phyloP scores from a whole-genome alignment of 1,140 invertebrate species.

The Heliothis virescens region DNA sequence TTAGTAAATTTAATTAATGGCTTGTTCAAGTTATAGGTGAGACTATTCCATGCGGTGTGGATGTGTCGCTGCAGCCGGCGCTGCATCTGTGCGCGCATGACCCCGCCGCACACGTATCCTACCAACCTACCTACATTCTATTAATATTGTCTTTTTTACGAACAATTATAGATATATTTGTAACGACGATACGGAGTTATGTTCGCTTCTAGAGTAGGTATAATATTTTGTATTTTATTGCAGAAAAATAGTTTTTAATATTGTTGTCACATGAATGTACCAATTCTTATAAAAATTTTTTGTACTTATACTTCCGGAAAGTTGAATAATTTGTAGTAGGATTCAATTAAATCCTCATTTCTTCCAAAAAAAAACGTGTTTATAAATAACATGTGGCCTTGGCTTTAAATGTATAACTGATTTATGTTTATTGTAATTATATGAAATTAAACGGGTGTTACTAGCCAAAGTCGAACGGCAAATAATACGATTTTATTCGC shows the following conservation, averaged over 20 bases:
- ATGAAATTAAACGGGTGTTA: no score
- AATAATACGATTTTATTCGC: no score
- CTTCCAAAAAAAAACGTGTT: conserved; percentile 77
- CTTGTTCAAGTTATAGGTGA: conserved; percentile 67
- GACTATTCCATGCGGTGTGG: conserved; percentile 49
- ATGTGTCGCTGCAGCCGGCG: background rate
- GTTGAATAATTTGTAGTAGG: conserved; percentile 86
- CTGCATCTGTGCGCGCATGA: background rate
- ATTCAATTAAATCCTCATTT: conserved; percentile 84
- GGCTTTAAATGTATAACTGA: conserved; percentile 79
- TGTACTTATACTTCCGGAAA: conserved; percentile 86
- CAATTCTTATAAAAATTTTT: conserved; percentile 85
- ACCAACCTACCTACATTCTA: conserved; percentile 62
- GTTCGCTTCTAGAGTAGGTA: conserved; percentile 85
- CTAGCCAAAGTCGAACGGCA: no score
- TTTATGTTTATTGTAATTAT: conserved; percentile 72
- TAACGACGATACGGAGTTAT: conserved; percentile 78
- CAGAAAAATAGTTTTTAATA: conserved; percentile 86
- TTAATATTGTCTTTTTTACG: conserved; percentile 76
- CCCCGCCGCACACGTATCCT: conserved; percentile 39
- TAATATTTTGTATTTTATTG: conserved; percentile 85
- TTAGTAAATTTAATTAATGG: conserved; percentile 63
- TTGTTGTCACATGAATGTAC: conserved; percentile 86
- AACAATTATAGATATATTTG: conserved; percentile 83
- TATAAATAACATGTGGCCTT: conserved; percentile 82